Evolutionary conservation across 2,888 invertebrate genomes (phyloP).

Genomic region (Euplagia quadripunctaria): DNA sequence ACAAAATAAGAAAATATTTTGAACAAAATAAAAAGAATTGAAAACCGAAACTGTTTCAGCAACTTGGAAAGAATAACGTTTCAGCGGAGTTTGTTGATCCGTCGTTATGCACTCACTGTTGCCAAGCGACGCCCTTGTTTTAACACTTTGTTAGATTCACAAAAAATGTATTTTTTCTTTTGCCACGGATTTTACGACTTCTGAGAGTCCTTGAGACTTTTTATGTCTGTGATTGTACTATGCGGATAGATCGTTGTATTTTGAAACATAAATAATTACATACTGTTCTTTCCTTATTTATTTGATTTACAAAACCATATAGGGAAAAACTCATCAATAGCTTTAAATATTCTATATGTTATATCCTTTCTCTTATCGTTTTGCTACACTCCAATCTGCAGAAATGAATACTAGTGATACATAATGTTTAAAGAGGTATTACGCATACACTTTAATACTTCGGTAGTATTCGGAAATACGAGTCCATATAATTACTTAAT

Average conservation of each 20-base stretch:
- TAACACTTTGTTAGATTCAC: slow-evolving; percentile 41
- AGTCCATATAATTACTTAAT: slow-evolving; percentile 6
- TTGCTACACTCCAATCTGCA: not conserved
- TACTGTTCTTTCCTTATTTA: no score
- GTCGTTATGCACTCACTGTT: slow-evolving; percentile 40
- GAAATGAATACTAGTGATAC: not conserved
- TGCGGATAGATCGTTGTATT: not conserved
- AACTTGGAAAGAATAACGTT: slow-evolving; percentile 27
- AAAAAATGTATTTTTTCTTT: slow-evolving; percentile 38
- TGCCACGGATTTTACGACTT: slow-evolving; percentile 8
- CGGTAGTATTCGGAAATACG: slow-evolving; percentile 21
- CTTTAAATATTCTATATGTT: no score
- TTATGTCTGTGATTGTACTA: not conserved
- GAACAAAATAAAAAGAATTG: slow-evolving; percentile 36
- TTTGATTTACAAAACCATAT: no score
- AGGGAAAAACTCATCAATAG: no score
- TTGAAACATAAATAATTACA: no score
- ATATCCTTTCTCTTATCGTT: not conserved
- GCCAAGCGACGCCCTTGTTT: slow-evolving; percentile 29
- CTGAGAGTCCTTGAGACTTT: not conserved
- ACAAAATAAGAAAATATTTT: slow-evolving; percentile 32
- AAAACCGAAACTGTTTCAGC: slow-evolving; percentile 24
- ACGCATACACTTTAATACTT: slow-evolving; percentile 16
- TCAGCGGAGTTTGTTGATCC: slow-evolving; percentile 32
- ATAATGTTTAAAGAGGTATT: not conserved